Conservation (phyloP, 92 coral and sea anemone genomes). For the Diadumene lineata region DNA sequence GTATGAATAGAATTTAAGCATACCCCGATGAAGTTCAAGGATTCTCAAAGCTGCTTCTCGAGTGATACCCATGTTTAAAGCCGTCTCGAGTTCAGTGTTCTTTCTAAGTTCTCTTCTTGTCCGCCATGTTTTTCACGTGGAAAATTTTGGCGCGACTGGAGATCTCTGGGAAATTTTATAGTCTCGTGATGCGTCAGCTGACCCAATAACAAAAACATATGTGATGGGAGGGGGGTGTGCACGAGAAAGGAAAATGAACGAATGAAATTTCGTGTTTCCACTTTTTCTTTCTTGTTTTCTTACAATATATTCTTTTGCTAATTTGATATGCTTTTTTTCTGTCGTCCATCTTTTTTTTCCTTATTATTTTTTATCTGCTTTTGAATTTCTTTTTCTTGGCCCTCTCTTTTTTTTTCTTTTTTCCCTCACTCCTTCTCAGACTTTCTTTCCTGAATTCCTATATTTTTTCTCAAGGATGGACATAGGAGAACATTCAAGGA, state of each 20-base stretch:
- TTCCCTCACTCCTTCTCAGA: too few relatives aligned
- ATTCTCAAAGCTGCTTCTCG: conserved; percentile 72
- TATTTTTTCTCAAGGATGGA: too few relatives aligned
- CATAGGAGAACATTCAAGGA: too few relatives aligned
- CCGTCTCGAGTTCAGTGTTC: conserved; percentile 12
- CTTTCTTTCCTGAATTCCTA: too few relatives aligned
- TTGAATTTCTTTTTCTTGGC: neutral
- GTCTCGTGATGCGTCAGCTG: conserved; percentile 68
- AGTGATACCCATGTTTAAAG: conserved; percentile 69
- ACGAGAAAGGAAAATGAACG: neutral
- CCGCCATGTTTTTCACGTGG: conserved; percentile 96
- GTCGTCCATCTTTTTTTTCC: neutral
- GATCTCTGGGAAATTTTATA: conserved; percentile 80
- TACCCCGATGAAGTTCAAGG: conserved; percentile 81
- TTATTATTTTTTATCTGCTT: neutral
- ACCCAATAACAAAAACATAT: neutral
- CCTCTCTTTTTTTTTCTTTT: too few relatives aligned
- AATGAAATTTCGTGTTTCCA: neutral
- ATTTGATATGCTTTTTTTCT: neutral
- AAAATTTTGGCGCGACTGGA: conserved; percentile 59
- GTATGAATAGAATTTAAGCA: neutral
- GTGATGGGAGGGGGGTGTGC: neutral
- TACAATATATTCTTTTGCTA: too few relatives aligned
- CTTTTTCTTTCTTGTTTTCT: neutral
- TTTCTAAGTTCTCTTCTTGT: conserved; percentile 19